These are phyloP conservation scores for Nestor notabilis DNA, from an alignment of 2,113 vertebrate species.

Conservation along the genomic window DNA sequence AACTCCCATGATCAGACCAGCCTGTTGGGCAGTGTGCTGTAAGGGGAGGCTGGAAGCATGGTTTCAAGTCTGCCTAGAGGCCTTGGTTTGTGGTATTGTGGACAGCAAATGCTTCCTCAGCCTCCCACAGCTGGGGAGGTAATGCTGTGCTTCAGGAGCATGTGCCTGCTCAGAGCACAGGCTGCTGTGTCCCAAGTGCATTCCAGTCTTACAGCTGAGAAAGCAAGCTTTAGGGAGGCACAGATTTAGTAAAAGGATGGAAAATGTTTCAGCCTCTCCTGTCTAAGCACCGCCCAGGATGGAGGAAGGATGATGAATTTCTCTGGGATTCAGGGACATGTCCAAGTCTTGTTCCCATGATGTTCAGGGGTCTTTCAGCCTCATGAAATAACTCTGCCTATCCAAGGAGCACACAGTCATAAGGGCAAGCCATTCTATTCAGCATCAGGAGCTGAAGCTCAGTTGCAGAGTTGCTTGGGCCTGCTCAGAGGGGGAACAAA, in stretches of 20 bases:
- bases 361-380: neutral
- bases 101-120: neutral
- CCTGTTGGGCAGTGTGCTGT: neutral
- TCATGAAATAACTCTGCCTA: neutral
- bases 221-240: neutral
- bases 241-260: neutral
- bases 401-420: accelerated
- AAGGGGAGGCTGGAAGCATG: neutral
- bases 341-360: neutral
- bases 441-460: neutral
- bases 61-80: neutral
- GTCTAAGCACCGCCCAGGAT: neutral
- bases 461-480: neutral
- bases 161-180: neutral
- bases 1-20: neutral
- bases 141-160: neutral
- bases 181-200: neutral
- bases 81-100: neutral
- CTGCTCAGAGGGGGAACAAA: neutral
- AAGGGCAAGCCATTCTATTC: neutral
- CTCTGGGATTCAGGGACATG: neutral
- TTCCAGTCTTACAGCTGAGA: neutral
- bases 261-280: neutral
- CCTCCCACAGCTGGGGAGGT: neutral
- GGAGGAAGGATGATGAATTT: neutral